Evolutionary conservation across 1,140 invertebrate genomes (phyloP).

Genomic region (Vanessa tameamea): DNA sequence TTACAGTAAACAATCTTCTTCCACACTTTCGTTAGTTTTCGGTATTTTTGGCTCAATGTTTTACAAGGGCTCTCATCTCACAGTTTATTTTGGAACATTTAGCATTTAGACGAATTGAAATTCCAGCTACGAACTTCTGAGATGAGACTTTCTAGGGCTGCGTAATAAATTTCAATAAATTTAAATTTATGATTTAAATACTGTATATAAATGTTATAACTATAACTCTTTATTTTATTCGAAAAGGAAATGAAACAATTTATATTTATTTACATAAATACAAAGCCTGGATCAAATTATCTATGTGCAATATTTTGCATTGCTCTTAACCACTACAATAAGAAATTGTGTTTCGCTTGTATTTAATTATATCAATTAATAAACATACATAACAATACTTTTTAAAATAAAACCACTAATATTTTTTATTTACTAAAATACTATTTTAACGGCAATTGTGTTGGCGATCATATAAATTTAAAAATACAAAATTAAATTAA

Average conservation of each 20-base stretch:
- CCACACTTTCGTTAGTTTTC: neutral
- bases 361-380: no score
- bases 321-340: no score
- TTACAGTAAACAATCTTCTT: neutral
- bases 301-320: no score
- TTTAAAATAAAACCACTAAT: no score
- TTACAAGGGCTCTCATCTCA: neutral
- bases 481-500: slow-evolving; percentile 12
- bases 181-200: slow-evolving; percentile 12
- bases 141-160: slow-evolving; percentile 22
- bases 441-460: no score
- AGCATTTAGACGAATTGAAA: slow-evolving; percentile 15
- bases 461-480: neutral
- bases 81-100: neutral
- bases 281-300: no score
- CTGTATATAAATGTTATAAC: neutral
- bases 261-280: no score
- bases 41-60: slow-evolving; percentile 7
- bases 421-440: no score
- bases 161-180: slow-evolving; percentile 22
- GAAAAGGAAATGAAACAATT: neutral
- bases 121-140: slow-evolving; percentile 6
- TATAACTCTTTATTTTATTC: neutral
- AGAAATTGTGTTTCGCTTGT: no score
- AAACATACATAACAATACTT: no score